Evolutionary conservation across 2,113 vertebrate genomes (phyloP).

Genomic region (Dryoscopus gambensis): DNA sequence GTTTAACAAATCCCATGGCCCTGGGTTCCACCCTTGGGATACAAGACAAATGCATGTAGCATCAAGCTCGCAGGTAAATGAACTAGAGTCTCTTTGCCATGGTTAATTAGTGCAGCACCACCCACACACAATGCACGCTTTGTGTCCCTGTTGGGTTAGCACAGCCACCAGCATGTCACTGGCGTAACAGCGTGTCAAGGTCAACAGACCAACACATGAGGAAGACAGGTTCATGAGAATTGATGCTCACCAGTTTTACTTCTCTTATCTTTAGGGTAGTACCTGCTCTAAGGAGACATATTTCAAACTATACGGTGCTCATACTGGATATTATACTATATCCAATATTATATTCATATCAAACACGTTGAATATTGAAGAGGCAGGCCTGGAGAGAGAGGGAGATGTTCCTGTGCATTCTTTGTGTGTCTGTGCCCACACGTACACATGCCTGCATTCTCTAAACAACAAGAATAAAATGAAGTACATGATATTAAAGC

Average conservation of each 20-base stretch:
- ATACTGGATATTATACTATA: neutral
- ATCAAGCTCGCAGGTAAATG: neutral
- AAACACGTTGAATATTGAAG: neutral
- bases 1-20: neutral
- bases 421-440: neutral
- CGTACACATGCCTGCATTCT: rapidly evolving
- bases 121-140: rapidly evolving
- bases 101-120: neutral
- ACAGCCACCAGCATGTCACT: neutral
- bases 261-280: neutral
- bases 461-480: neutral
- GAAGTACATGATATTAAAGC: neutral
- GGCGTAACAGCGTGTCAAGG: rapidly evolving
- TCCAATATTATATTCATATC: neutral
- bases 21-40: neutral
- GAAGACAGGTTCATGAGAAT: neutral
- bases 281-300: neutral
- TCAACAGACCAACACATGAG: neutral
- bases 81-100: neutral
- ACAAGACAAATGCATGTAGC: neutral
- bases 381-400: neutral
- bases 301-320: neutral
- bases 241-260: neutral
- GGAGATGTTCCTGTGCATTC: neutral
- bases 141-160: neutral